These are phyloP conservation scores for Actinostola sp. DNA, from an alignment of 92 coral and sea anemone species.

Conservation along the genomic window DNA sequence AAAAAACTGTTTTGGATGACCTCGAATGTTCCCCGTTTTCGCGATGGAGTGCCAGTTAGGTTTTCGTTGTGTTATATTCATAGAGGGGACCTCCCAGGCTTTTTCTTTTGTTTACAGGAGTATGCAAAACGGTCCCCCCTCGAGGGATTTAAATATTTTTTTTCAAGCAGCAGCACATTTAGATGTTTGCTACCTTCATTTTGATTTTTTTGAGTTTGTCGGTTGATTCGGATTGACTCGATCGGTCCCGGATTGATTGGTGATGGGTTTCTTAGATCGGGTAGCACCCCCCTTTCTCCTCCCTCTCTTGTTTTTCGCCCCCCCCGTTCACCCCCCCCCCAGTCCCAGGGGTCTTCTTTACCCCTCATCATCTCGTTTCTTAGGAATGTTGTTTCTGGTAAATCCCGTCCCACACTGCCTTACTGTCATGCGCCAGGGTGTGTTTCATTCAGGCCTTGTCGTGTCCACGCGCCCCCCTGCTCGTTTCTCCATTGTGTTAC, in stretches of 20 bases:
- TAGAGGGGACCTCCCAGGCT: slow-evolving; percentile 28
- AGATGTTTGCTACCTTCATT: slow-evolving; percentile 36
- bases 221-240: slow-evolving; percentile 51
- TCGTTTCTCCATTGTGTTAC: too few relatives aligned
- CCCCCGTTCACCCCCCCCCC: too few relatives aligned
- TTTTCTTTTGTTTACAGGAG: too few relatives aligned
- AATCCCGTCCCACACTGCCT: too few relatives aligned
- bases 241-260: slow-evolving; percentile 68
- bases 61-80: slow-evolving; percentile 25
- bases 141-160: slow-evolving; percentile 61
- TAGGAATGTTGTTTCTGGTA: too few relatives aligned
- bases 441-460: too few relatives aligned
- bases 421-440: slow-evolving; percentile 38
- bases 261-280: slow-evolving; percentile 32
- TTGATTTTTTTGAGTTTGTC: slow-evolving; percentile 61
- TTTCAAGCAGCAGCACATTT: slow-evolving; percentile 44
- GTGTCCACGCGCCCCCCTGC: too few relatives aligned
- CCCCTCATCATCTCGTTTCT: slow-evolving; percentile 19
- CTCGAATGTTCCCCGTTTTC: slow-evolving; percentile 47
- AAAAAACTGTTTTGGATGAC: too few relatives aligned
- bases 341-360: too few relatives aligned
- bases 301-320: too few relatives aligned
- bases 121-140: slow-evolving; percentile 66
- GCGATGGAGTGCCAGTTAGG: neutral
- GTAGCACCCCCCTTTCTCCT: too few relatives aligned